phyloP scores from a whole-genome alignment of 1,140 invertebrate species.

The Plutomurus gul region DNA sequence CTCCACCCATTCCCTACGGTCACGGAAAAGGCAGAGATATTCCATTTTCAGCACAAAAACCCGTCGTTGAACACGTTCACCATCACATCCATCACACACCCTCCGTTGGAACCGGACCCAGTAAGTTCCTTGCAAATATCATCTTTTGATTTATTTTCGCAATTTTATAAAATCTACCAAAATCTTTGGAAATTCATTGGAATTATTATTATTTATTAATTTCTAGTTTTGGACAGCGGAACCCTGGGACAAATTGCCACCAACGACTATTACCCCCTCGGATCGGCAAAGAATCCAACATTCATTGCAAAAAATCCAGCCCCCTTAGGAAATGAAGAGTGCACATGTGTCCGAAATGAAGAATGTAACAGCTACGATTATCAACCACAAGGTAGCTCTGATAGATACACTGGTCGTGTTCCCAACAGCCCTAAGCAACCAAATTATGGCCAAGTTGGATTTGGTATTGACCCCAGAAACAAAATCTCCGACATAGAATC shows the following conservation, averaged over 20 bases:
- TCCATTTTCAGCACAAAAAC: conserved; percentile 6
- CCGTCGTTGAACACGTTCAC: conserved; percentile 53
- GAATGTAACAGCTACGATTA: conserved; percentile 78
- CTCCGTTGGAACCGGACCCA: not conserved
- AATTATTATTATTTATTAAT: no score
- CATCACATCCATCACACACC: conserved; percentile 54
- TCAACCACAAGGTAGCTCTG: conserved; percentile 54
- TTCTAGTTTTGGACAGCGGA: not conserved
- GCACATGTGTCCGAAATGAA: conserved; percentile 80
- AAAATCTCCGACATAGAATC: conserved; percentile 42
- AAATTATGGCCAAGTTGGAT: conserved; percentile 53
- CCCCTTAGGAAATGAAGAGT: conserved; percentile 63
- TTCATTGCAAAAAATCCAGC: not conserved
- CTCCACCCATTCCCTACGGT: not conserved
- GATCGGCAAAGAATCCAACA: not conserved
- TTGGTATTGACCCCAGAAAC: conserved; percentile 52
- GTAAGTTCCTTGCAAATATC: not conserved
- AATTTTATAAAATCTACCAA: no score
- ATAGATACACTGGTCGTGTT: conserved; percentile 57
- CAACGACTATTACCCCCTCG: conserved; percentile 32
- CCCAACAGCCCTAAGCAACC: conserved; percentile 40
- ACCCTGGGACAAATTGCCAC: conserved; percentile 38
- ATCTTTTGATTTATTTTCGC: no score
- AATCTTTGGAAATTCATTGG: no score
- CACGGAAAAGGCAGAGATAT: not conserved